Evolutionary conservation across 2,888 invertebrate genomes (phyloP).

Genomic region (Amphipoea lucens): DNA sequence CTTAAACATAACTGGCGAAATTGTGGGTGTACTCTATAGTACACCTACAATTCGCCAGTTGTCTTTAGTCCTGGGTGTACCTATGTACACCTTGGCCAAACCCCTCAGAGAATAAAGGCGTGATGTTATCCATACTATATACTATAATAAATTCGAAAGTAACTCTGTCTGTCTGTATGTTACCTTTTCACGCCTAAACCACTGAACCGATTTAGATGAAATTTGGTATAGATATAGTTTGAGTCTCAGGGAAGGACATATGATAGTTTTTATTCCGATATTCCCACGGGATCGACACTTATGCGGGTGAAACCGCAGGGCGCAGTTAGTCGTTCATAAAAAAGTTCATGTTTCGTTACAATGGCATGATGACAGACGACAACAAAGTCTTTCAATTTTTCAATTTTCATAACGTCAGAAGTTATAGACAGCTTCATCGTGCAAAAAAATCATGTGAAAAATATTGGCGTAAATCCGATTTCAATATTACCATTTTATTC

Average conservation of each 20-base stretch:
- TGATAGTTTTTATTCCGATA: too few species aligned
- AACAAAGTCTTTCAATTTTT: conserved; percentile 13
- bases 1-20: neutral
- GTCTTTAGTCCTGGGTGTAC: neutral
- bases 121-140: neutral
- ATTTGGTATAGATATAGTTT: too few species aligned
- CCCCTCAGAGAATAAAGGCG: neutral
- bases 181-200: too few species aligned
- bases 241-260: too few species aligned
- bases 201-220: too few species aligned
- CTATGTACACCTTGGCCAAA: neutral
- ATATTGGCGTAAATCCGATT: neutral
- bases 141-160: too few species aligned
- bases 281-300: too few species aligned
- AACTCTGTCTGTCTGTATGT: too few species aligned
- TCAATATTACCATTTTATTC: conserved; percentile 16
- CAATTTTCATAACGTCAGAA: conserved; percentile 15
- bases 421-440: neutral
- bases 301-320: too few species aligned
- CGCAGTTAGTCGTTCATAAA: neutral
- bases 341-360: neutral
- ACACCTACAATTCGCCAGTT: too few species aligned
- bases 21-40: too few species aligned
- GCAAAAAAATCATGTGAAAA: neutral
- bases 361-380: too few species aligned